Percentiles rank a stretch among this genome's conserved stretches.
Conservation (phyloP, 2,797 vertebrate species). For the Graptemys geographica region DNA sequence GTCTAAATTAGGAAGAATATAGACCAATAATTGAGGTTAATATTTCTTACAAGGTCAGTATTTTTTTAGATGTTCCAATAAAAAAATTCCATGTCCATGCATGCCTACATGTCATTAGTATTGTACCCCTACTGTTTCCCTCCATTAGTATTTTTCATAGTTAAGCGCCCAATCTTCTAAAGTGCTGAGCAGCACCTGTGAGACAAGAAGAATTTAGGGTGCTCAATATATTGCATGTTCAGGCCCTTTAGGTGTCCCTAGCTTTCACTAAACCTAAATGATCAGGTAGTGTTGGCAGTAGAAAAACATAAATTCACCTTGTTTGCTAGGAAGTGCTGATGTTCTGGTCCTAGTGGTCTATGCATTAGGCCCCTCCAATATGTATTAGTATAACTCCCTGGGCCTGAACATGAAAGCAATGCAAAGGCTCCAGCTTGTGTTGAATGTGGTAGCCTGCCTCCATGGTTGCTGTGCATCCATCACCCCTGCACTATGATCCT, state of each 20-base stretch:
- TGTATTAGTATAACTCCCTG: too few species aligned
- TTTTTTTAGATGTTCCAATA: background rate
- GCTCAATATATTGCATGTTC: background rate
- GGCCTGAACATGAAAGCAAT: background rate
- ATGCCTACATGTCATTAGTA: background rate
- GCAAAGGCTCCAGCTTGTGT: background rate
- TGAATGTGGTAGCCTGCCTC: accelerated
- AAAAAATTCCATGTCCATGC: background rate
- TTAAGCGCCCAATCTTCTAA: background rate
- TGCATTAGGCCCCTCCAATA: background rate
- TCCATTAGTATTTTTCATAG: background rate
- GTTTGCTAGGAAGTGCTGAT: background rate
- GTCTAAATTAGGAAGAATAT: background rate
- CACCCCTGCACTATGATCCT: background rate
- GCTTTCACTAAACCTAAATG: background rate
- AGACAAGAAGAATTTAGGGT: background rate
- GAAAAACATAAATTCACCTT: background rate
- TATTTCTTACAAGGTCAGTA: background rate
- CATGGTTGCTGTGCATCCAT: background rate
- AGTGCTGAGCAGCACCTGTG: accelerated
- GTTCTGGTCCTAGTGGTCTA: background rate
- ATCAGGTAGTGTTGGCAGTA: accelerated
- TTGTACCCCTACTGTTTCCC: background rate
- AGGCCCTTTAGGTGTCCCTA: background rate
- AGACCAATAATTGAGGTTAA: background rate